phyloP scores from a whole-genome alignment of 1,140 invertebrate genomes.

The Thalassaphorura encarpata region DNA sequence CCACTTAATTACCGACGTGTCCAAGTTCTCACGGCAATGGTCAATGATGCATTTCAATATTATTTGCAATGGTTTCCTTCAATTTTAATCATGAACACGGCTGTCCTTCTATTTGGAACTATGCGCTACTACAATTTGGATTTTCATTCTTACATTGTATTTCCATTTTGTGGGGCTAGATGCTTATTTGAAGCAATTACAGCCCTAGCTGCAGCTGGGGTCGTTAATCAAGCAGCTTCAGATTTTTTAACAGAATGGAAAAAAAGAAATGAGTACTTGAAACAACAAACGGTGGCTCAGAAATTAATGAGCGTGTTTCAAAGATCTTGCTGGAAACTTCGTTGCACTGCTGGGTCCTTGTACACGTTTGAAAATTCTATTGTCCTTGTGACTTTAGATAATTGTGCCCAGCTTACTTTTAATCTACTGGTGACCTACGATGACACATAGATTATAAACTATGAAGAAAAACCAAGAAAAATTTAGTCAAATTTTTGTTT shows the following conservation, averaged over 20 bases:
- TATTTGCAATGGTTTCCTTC: not conserved
- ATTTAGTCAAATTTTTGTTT: no score
- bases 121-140: not conserved
- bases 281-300: not conserved
- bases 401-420: not conserved
- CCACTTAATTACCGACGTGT: no score
- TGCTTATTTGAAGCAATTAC: not conserved
- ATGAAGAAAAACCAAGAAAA: no score
- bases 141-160: not conserved
- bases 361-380: constrained; percentile 3
- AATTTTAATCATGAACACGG: not conserved
- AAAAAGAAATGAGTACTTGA: not conserved
- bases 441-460: no score
- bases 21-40: not conserved
- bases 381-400: not conserved
- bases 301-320: not conserved
- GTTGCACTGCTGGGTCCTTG: not conserved
- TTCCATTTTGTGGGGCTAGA: not conserved
- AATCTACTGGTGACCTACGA: not conserved
- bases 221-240: not conserved
- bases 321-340: not conserved
- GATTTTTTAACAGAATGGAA: not conserved
- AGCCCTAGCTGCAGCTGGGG: not conserved
- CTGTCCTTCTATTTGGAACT: not conserved
- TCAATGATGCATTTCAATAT: not conserved